phyloP scores from a whole-genome alignment of 2,113 vertebrate species.

The Motacilla tschutschensis region DNA sequence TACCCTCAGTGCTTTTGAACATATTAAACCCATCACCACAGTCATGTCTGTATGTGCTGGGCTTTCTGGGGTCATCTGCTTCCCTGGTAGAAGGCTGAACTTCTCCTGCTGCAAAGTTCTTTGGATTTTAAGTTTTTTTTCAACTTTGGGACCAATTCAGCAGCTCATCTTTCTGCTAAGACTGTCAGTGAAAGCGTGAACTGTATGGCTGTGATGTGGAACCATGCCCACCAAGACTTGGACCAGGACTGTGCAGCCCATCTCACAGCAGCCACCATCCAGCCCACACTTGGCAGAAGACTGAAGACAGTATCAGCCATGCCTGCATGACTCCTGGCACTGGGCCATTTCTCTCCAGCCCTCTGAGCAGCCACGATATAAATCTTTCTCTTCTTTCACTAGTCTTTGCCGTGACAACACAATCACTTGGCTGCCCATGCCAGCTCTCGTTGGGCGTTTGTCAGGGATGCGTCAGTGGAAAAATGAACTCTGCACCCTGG shows the following conservation, averaged over 20 bases:
- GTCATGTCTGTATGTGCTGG: rapidly evolving
- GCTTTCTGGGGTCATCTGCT: not conserved
- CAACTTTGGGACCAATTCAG: not conserved
- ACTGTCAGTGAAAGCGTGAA: not conserved
- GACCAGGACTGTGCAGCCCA: not conserved
- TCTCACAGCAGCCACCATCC: slow-evolving; percentile 33
- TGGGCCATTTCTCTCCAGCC: slow-evolving; percentile 3
- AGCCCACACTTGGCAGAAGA: slow-evolving; percentile 36
- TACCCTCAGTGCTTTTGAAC: not conserved
- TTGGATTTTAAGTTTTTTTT: not conserved
- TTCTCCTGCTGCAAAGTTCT: not conserved
- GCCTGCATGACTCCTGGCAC: slow-evolving; percentile 39
- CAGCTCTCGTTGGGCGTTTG: not conserved
- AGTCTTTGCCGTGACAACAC: slow-evolving; percentile 53
- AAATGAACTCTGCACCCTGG: slow-evolving; percentile 24
- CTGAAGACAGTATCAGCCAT: slow-evolving; percentile 7
- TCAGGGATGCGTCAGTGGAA: slow-evolving; percentile 39
- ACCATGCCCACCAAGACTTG: slow-evolving; percentile 40
- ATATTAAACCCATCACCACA: not conserved
- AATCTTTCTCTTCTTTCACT: slow-evolving; percentile 51
- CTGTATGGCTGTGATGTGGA: slow-evolving; percentile 9
- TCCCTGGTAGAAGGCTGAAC: not conserved
- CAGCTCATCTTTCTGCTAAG: not conserved
- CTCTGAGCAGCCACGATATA: not conserved
- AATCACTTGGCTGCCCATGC: slow-evolving; percentile 32